phyloP scores from a whole-genome alignment of 2,797 vertebrate species.

The Masticophis lateralis region DNA sequence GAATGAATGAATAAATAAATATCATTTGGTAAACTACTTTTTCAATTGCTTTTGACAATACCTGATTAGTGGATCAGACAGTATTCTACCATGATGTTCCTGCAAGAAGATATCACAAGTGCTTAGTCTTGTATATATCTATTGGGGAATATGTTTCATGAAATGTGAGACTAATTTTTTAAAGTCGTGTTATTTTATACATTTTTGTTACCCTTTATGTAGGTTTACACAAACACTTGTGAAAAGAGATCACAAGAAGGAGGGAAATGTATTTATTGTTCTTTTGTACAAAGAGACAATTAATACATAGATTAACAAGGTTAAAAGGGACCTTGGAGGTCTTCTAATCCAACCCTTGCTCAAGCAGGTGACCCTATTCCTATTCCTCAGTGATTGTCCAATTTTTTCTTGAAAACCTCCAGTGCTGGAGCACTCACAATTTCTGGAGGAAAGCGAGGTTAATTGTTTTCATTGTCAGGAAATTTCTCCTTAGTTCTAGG shows the following conservation, averaged over 20 bases:
- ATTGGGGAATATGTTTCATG: neutral
- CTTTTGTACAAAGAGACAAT: neutral
- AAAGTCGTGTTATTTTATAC: neutral
- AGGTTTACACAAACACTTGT: neutral
- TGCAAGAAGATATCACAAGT: neutral
- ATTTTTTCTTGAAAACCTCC: neutral
- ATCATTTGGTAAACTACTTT: neutral
- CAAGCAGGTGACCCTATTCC: neutral
- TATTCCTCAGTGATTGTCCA: too few species aligned
- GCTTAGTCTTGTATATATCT: neutral
- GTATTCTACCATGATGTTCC: neutral
- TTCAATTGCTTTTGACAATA: neutral
- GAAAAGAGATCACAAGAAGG: neutral
- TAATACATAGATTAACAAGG: neutral
- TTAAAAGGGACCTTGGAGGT: neutral
- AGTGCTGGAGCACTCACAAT: neutral
- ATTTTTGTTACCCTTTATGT: neutral
- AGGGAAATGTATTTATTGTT: neutral
- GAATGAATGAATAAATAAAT: neutral
- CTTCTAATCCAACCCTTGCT: neutral
- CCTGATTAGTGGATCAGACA: neutral
- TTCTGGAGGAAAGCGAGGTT: neutral
- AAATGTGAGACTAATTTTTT: neutral
- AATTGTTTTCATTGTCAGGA: neutral
- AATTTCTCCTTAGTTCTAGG: neutral